Evolutionary conservation across 2,888 invertebrate genomes (phyloP), one percentile per base, ranked within the genome.

Genomic region (Ornithoptera priamus): DNA sequence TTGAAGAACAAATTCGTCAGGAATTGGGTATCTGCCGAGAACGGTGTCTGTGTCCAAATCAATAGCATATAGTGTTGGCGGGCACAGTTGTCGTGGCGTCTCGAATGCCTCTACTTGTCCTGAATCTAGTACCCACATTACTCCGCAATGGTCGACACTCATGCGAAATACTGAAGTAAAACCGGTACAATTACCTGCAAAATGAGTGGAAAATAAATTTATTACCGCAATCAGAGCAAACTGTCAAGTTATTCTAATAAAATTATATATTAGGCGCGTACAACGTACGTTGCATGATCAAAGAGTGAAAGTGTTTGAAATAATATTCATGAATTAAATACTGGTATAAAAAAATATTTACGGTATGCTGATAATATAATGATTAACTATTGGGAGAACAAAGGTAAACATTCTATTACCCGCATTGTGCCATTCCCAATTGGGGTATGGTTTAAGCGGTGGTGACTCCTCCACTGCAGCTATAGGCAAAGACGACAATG

Each of bases 101-200:
- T 94, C 94, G 20, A 94, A 95, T 0, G 95, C 94, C 79, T 97
- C 95, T 0, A 96, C 94, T 80, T 95, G 95, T 0, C 97, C 97
- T 0, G 96, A 95, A 84, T 97, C 97, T 39, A 97, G 92, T 0
- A 96, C 94, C 97, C 97, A 97, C 77, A 97, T 92, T 2, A 96
- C 93, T 65, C 95, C 95, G 77, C 97, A 97, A 62, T 94, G 94
- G 83, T 97, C 97, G 0, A 96, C 94, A 78, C 94, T 94, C 80
- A 96, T 93, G n/a, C 97, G 94, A 81, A 96, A 97, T 2, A 97
- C 95, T 0, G 97, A 97, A 0, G 96, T 96, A 68, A 97, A 89
- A 57, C 95, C 95, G 30, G 86, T 87, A 75, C 92, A 92, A 75
- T 91, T 94, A 66, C 46, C 93, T 92, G 84, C 66, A 76, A 79